Base-by-base conservation (phyloP, 2,797 vertebrate species). In the Pantherophis vulpinus region DNA sequence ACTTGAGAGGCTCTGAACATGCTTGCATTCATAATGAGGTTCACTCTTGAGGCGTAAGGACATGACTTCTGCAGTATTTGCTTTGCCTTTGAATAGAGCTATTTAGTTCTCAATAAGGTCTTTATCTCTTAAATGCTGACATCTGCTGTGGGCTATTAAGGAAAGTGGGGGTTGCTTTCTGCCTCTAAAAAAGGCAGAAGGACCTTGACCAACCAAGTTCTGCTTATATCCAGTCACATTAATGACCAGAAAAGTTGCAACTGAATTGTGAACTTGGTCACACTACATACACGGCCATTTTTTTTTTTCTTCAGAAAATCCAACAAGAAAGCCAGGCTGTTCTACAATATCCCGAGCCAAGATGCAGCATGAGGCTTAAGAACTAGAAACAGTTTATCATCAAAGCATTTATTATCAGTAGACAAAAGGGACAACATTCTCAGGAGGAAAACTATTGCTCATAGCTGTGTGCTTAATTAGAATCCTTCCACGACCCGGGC, bases 401-500 rank as follows among this genome's bases (percentile, higher is more conserved):
- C 55, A 14, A 58, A 56, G 55, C 93, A 93, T 94, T 96, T 94
- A 56, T 94, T 95, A 86, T 95, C 94, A 95, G 93, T 37, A 94
- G 91, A 66, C 83, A 90, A 94, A 91, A 93, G 94, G 95, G 91
- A 74, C 89, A 12, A 91, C 93, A 58, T 93, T 93, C 92, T 94
- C 70, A 10, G 37, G 47, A 51, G 63, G 37, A 54, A 27, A 29
- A 61, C 0, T 42, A 58, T 0, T 2, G 47, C 93, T 94, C 27
- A 59, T 91, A 91, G 94, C 94, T 95, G 91, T 94, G 92, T 95
- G 91, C 88, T 94, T 92, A 96, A 92, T 47, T 89, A 88, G 96
- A 95, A 88, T 93, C 90, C 55, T 56, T 86, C 88, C 91, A 88
- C 23, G 79, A n/a, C 94, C 93, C 93, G 1, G 94, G 87, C 59